These are phyloP conservation scores for Paramacrobiotus metropolitanus DNA, from an alignment of 1,140 invertebrate species.

Conservation along the genomic window DNA sequence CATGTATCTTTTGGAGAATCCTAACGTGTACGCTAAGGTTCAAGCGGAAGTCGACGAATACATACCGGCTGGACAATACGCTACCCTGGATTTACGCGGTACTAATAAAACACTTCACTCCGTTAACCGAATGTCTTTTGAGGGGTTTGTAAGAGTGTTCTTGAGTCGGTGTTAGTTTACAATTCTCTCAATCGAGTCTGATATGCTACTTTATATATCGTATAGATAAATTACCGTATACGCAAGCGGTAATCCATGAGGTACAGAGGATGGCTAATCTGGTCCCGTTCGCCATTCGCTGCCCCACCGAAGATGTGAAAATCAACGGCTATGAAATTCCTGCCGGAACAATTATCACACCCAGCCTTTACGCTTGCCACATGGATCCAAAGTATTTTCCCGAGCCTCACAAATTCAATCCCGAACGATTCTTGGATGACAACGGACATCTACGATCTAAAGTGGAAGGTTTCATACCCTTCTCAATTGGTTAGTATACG, in stretches of 20 bases:
- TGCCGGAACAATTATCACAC: constrained; percentile 37
- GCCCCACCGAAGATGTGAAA: background rate
- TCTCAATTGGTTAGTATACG: background rate
- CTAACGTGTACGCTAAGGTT: background rate
- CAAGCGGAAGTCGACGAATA: background rate
- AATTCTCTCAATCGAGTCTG: background rate
- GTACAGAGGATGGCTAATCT: background rate
- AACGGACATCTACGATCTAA: constrained; percentile 34
- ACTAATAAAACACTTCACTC: too few species aligned
- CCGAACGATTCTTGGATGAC: constrained; percentile 41
- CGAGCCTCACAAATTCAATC: constrained; percentile 38
- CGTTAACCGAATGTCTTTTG: too few species aligned
- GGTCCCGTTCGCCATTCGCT: background rate
- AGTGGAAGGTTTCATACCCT: constrained; percentile 38
- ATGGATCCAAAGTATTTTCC: constrained; percentile 38
- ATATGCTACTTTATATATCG: too few species aligned
- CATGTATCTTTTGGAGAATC: background rate
- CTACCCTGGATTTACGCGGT: background rate
- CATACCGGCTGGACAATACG: background rate
- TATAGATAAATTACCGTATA: too few species aligned
- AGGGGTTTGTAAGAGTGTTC: too few species aligned
- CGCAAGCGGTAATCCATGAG: background rate
- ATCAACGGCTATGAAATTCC: constrained; percentile 31
- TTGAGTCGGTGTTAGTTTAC: too few species aligned
- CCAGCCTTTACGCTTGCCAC: constrained; percentile 57